These are phyloP conservation scores for Gryon sp. DNA, from an alignment of 1,140 invertebrate genomes.

Conservation along the genomic window DNA sequence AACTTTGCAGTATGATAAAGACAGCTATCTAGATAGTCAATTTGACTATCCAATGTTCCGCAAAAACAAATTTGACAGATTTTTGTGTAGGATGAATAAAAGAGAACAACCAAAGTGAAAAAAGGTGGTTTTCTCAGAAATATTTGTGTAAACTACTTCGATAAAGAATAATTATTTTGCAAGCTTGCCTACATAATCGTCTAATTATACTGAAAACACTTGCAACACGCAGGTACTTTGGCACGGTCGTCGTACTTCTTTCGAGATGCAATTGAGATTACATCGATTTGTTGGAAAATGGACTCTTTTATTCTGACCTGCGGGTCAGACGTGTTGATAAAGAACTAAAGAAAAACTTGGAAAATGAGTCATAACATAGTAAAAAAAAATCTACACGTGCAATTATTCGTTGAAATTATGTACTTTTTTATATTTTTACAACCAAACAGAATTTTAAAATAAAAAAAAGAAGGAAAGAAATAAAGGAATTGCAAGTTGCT, in stretches of 20 bases:
- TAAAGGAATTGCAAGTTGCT: no score
- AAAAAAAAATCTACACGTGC: background rate
- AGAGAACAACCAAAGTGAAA: no score
- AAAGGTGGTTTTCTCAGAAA: slow-evolving; percentile 28
- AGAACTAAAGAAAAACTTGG: background rate
- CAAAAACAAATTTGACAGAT: no score
- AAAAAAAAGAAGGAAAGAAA: no score
- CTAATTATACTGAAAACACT: slow-evolving; percentile 46
- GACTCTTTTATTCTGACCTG: background rate
- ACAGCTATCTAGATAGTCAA: slow-evolving; percentile 34
- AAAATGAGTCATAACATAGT: background rate
- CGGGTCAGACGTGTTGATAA: background rate
- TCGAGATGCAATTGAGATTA: slow-evolving; percentile 16
- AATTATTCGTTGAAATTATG: no score
- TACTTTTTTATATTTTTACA: no score
- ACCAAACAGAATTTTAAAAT: no score
- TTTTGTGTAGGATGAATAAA: no score
- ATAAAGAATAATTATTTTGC: slow-evolving; percentile 54
- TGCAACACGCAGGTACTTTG: slow-evolving; percentile 39
- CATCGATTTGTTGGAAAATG: slow-evolving; percentile 33
- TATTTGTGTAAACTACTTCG: slow-evolving; percentile 33
- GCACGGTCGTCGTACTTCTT: slow-evolving; percentile 9
- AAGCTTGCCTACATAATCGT: slow-evolving; percentile 30
- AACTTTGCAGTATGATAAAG: background rate
- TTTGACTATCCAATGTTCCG: slow-evolving; percentile 40